Base-by-base conservation (phyloP, 2,888 invertebrate species). In the Coenonympha glycerion region DNA sequence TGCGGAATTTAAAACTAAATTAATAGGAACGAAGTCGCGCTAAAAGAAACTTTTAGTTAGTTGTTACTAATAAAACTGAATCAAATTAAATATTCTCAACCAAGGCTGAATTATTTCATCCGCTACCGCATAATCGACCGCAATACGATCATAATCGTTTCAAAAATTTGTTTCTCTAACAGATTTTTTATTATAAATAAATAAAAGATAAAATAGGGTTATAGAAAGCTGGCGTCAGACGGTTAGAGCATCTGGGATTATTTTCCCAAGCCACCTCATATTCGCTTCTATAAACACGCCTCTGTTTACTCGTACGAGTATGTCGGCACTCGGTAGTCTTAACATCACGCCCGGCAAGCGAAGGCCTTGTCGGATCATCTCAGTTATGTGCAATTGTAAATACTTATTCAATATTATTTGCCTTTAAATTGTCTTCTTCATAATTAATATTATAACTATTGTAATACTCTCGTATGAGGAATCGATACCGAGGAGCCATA, bases 241-340 rank as follows among this genome's bases (percentile, higher is more conserved):
- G n/a, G n/a, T n/a, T n/a, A n/a, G n/a, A 16, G 47, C 30, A 49
- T 11, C 49, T 56, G 47, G 46, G 57, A 54, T 62, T 63, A 62
- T 63, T 68, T 64, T 61, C 57, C 54, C 55, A 57, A 59, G 60
- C 52, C 51, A 60, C 59, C 59, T 62, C 59, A 61, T 61, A 62
- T 60, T 53, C 48, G 53, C 33, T 53, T 55, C 46, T 47, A 47
- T 61, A 58, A 58, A 61, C 53, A 56, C 41, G 4, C 39, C n/a
- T 24, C 30, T 59, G 60, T 65, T 63, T 63, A n/a, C n/a, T n/a
- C n/a, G n/a, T n/a, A n/a, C n/a, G n/a, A n/a, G n/a, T n/a, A 57
- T 55, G 49, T 53, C 26, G 19, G 24, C 24, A n/a, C n/a, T n/a
- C n/a, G n/a, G n/a, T n/a, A 33, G 40, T 36, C 33, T 52, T 41